Evolutionary conservation across 2,888 invertebrate genomes (phyloP).

Genomic region (Lasioglossum villosulum): DNA sequence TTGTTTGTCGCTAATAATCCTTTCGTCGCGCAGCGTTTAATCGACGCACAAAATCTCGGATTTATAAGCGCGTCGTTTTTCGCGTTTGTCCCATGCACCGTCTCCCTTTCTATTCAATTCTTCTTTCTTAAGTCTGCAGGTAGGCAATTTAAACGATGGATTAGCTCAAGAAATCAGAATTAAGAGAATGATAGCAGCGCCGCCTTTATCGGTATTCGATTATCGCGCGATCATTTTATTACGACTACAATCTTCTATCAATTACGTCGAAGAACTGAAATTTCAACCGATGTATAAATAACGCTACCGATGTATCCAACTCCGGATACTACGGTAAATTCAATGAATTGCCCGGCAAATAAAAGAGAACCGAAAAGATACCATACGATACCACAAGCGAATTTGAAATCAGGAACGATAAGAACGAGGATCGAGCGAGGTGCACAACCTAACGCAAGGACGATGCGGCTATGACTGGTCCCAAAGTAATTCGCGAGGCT

Average conservation of each 20-base stretch:
- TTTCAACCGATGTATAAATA: background rate
- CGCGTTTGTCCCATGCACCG: background rate
- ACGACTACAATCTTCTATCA: background rate
- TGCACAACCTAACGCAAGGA: background rate
- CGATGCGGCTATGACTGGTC: conserved; percentile 12
- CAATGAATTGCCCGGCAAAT: background rate
- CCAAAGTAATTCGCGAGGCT: background rate
- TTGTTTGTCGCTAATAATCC: background rate
- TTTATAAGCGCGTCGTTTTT: background rate
- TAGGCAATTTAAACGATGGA: background rate
- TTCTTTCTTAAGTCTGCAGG: background rate
- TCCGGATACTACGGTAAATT: background rate
- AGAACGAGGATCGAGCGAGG: background rate
- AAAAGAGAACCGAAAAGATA: background rate
- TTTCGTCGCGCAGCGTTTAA: background rate
- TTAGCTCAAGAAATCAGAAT: background rate
- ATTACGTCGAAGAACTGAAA: background rate
- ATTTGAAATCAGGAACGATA: background rate
- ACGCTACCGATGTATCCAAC: background rate
- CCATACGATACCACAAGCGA: background rate
- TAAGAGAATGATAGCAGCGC: background rate
- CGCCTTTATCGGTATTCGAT: background rate
- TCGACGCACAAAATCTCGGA: background rate
- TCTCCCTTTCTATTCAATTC: background rate
- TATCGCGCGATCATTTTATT: background rate